phyloP scores from a whole-genome alignment of 2,888 invertebrate genomes.

The Fragum fragum region DNA sequence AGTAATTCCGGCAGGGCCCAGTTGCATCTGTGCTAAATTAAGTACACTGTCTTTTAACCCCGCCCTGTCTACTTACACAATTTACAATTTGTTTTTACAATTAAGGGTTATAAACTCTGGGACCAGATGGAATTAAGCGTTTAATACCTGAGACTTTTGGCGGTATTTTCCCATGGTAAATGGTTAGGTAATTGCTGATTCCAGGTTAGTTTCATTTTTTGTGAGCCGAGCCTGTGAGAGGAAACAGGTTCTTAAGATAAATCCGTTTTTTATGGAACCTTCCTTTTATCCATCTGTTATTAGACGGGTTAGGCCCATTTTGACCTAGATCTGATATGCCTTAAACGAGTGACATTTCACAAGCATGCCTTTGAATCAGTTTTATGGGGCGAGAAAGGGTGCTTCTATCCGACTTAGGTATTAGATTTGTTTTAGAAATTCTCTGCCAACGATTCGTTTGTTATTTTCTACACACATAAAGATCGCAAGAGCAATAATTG shows the following conservation, averaged over 20 bases:
- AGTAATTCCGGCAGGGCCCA: too few species aligned
- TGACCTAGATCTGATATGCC: not conserved
- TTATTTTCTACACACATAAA: too few species aligned
- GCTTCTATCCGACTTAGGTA: too few species aligned
- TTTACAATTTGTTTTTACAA: not conserved
- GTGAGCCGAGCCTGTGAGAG: not conserved
- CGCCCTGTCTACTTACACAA: not conserved
- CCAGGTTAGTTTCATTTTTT: conserved; percentile 27
- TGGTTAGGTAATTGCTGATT: conserved; percentile 29
- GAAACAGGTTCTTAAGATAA: conserved; percentile 29
- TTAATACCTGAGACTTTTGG: conserved; percentile 12
- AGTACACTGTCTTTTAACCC: too few species aligned
- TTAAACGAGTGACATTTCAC: conserved; percentile 1
- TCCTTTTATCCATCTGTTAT: conserved; percentile 3
- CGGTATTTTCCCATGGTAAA: conserved; percentile 30
- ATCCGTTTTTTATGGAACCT: conserved; percentile 23
- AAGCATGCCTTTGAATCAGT: not conserved
- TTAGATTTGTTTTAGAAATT: too few species aligned
- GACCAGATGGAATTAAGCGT: conserved; percentile 9
- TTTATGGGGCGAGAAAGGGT: not conserved
- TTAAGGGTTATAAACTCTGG: not conserved
- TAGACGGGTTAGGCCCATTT: conserved; percentile 1
- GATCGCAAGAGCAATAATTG: not conserved
- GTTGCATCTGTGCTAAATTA: too few species aligned
- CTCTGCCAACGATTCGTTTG: too few species aligned